A percentile compares a stretch with the other conserved stretches of the same genome.
These are phyloP conservation scores for Pomacea maculata DNA, from an alignment of 1,140 invertebrate species.

Conservation along the genomic window DNA sequence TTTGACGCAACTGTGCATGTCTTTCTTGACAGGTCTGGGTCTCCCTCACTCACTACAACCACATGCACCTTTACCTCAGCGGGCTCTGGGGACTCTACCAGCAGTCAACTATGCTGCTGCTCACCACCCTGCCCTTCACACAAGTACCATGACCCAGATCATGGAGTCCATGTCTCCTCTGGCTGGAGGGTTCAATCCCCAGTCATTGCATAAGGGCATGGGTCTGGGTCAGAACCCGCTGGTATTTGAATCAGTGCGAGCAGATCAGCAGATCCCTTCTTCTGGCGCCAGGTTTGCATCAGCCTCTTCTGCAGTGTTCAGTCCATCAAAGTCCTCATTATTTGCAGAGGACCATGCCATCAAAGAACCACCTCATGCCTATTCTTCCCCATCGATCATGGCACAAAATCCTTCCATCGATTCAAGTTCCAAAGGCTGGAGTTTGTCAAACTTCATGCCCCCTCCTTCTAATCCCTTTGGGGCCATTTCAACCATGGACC, in stretches of 20 bases:
- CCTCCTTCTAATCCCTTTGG: conserved; percentile 34
- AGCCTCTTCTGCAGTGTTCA: conserved; percentile 13
- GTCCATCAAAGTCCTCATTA: conserved; percentile 20
- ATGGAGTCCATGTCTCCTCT: conserved; percentile 40
- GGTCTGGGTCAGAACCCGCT: conserved; percentile 32
- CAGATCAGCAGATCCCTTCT: conserved; percentile 16
- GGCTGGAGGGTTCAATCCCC: conserved; percentile 28
- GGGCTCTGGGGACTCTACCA: conserved; percentile 40
- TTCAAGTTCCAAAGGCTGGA: conserved; percentile 37
- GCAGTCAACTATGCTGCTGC: conserved; percentile 43
- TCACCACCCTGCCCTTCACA: conserved; percentile 21
- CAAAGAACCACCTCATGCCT: conserved; percentile 18
- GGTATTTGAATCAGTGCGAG: conserved; percentile 33
- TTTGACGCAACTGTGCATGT: too few relatives aligned
- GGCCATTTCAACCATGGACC: conserved; percentile 20
- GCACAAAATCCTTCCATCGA: conserved; percentile 28
- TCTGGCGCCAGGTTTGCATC: conserved; percentile 10
- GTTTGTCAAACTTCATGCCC: conserved; percentile 45
- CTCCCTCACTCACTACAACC: conserved; percentile 40
- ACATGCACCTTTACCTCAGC: conserved; percentile 34
- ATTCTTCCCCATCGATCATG: conserved; percentile 14
- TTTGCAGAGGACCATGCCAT: conserved; percentile 22
- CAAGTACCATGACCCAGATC: conserved; percentile 33
- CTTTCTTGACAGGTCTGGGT: conserved; percentile 38
- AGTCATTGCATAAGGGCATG: conserved; percentile 45